These are phyloP conservation scores for Xenopus laevis DNA, from an alignment of 2,113 vertebrate genomes.

Conservation along the genomic window DNA sequence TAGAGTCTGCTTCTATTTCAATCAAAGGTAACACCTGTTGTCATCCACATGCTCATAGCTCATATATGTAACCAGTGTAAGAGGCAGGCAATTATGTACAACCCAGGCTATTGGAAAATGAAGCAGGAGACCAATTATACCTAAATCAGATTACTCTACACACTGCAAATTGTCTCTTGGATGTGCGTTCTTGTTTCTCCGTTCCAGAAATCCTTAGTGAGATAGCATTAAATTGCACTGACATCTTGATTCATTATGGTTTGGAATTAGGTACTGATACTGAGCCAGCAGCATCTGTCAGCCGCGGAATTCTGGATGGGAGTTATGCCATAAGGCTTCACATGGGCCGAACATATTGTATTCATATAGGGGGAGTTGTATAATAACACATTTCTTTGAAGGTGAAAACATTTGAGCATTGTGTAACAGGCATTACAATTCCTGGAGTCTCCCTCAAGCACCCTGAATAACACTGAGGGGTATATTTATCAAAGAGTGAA, in stretches of 20 bases:
- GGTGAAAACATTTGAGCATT: too few species aligned
- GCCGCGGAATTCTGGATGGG: neutral
- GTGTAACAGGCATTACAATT: too few species aligned
- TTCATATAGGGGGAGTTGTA: too few species aligned
- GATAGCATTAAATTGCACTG: neutral
- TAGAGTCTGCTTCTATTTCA: neutral
- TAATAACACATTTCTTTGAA: too few species aligned
- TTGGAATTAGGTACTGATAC: neutral
- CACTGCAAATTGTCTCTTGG: neutral
- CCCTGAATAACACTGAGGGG: too few species aligned
- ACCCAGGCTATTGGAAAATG: neutral
- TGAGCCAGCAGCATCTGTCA: neutral
- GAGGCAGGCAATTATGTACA: neutral
- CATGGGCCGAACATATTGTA: too few species aligned
- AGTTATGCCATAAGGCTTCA: neutral
- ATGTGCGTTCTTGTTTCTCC: neutral
- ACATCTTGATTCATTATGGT: conserved; percentile 3
- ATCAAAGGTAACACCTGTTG: neutral
- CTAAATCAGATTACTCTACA: neutral
- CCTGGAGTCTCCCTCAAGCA: too few species aligned
- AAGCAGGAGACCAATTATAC: neutral
- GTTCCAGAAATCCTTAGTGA: neutral
- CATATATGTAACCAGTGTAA: neutral
- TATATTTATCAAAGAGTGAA: too few species aligned
- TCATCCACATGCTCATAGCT: neutral